phyloP scores from a whole-genome alignment of 2,888 invertebrate genomes.

The Loripinus fragilis region DNA sequence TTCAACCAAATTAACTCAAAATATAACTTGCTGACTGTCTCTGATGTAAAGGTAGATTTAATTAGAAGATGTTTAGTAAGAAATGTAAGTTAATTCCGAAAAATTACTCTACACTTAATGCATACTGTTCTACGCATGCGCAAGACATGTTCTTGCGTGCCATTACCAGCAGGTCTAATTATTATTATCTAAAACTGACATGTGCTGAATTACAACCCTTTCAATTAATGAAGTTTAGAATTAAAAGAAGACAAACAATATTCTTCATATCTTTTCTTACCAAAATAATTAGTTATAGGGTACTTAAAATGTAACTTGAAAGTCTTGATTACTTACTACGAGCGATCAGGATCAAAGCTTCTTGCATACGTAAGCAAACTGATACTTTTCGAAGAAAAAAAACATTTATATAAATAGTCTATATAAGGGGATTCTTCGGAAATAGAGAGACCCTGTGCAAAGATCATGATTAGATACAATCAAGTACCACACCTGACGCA shows the following conservation, averaged over 20 bases:
- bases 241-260: background rate
- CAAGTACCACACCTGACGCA: too few species aligned
- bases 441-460: too few species aligned
- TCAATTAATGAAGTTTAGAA: background rate
- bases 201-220: background rate
- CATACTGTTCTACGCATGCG: slow-evolving; percentile 14
- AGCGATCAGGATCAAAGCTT: too few species aligned
- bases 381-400: too few species aligned
- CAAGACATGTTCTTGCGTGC: background rate
- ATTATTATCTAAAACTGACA: slow-evolving; percentile 14
- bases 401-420: too few species aligned
- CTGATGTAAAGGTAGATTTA: background rate
- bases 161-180: slow-evolving; percentile 14
- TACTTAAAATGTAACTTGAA: too few species aligned
- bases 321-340: too few species aligned
- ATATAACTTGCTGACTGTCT: background rate
- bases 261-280: background rate
- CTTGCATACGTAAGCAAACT: too few species aligned
- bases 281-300: too few species aligned
- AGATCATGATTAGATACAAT: too few species aligned
- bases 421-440: too few species aligned
- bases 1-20: background rate
- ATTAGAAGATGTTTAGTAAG: slow-evolving; percentile 14
- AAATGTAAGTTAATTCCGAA: slow-evolving; percentile 16
- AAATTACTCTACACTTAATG: slow-evolving; percentile 1